These are phyloP conservation scores for Cheilosia variabilis DNA, from an alignment of 2,888 invertebrate genomes.

Conservation along the genomic window DNA sequence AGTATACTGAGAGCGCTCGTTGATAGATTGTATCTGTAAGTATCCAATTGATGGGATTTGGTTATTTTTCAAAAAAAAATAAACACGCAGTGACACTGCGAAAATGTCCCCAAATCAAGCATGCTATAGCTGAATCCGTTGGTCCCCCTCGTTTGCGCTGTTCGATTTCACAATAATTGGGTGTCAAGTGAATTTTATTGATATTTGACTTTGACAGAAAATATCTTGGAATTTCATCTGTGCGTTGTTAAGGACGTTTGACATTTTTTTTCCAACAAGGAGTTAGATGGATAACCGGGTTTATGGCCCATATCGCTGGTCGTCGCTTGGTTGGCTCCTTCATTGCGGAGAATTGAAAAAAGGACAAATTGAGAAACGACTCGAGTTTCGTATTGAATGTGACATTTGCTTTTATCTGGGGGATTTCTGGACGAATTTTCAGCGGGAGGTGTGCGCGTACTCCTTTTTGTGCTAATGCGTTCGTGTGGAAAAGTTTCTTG, in stretches of 20 bases:
- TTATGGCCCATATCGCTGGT: constrained; percentile 62
- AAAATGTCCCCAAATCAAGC: constrained; percentile 25
- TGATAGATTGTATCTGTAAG: constrained; percentile 63
- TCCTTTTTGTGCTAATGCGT: constrained; percentile 29
- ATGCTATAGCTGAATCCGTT: background rate
- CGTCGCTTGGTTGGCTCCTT: constrained; percentile 47
- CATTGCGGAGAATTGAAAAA: constrained; percentile 13
- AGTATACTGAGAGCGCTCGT: constrained; percentile 15
- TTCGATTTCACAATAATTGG: constrained; percentile 73
- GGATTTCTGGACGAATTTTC: constrained; percentile 31
- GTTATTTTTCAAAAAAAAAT: constrained; percentile 54
- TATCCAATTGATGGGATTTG: constrained; percentile 69
- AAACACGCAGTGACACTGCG: constrained; percentile 42
- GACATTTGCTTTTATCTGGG: constrained; percentile 58
- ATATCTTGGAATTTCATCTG: constrained; percentile 50
- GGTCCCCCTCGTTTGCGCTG: constrained; percentile 16
- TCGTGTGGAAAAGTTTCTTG: constrained; percentile 56
- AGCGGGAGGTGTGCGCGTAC: background rate
- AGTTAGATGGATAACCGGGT: constrained; percentile 50
- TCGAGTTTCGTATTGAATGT: constrained; percentile 50
- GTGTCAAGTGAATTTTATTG: constrained; percentile 76
- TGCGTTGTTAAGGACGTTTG: constrained; percentile 66
- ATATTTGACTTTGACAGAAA: constrained; percentile 74
- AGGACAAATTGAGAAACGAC: background rate
- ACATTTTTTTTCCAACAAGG: constrained; percentile 11